These are phyloP conservation scores for Melanerpes formicivorus DNA, from an alignment of 2,113 vertebrate genomes.

Conservation along the genomic window DNA sequence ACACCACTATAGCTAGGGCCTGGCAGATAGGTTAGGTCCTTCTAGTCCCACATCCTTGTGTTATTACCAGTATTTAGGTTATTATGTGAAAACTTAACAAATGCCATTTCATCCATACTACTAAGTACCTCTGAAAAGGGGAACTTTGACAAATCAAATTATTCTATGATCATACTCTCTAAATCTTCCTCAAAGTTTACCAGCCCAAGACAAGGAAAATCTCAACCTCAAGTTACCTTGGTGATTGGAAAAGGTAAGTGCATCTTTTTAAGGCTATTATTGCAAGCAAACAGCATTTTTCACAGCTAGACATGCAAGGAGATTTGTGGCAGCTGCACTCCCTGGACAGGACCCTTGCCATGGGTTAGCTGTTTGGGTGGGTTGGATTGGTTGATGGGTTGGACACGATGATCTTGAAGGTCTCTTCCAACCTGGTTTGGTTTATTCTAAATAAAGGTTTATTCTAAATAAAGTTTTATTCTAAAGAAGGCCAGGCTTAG, in stretches of 20 bases:
- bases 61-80: background rate
- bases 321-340: background rate
- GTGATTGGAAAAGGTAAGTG: background rate
- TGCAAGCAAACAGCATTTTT: background rate
- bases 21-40: rapidly evolving
- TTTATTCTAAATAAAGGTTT: too few relatives aligned
- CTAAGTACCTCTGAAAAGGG: background rate
- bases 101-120: background rate
- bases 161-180: background rate
- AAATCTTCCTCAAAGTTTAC: background rate
- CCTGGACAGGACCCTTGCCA: background rate
- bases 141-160: background rate
- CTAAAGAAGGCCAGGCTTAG: too few relatives aligned
- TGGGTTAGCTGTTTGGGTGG: too few relatives aligned
- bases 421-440: too few relatives aligned
- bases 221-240: background rate
- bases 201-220: background rate
- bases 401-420: too few relatives aligned
- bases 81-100: background rate
- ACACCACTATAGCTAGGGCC: background rate
- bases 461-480: too few relatives aligned
- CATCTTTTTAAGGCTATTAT: background rate
- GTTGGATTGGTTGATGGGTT: too few relatives aligned
- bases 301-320: background rate
- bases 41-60: background rate